Base-by-base conservation (phyloP, 1,140 invertebrate species). In the Euura lappo region DNA sequence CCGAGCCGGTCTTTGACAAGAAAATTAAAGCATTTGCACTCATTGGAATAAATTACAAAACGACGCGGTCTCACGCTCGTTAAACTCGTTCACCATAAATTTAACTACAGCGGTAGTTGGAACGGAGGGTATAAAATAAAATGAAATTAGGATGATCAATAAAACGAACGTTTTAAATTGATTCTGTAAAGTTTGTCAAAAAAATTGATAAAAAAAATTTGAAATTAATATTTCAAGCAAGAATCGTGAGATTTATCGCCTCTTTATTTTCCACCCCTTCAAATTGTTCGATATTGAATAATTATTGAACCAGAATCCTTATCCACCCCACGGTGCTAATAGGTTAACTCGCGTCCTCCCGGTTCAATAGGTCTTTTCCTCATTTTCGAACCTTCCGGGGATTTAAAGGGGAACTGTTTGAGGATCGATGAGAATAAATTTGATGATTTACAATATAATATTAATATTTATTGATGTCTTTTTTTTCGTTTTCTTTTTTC, bases 391-490 rank as follows among this genome's bases (percentile, higher is more conserved):
- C 51, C 51, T 6, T 6, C 10, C 51, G 51, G 13, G 51, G 51
- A 60, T 3, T 60, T n/a, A 60, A n/a, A 2, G 13, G 51, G 51
- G 51, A 6, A 5, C 28, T 28, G 28, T 28, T 28, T 28, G 28
- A 28, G 28, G 28, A 28, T 28, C 28, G 28, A 28, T 28, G 28
- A 28, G 28, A 28, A 28, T 28, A 28, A 28, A 28, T 28, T 60
- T n/a, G 51, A 3, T 6, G 51, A 6, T 60, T 11, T 60, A 60
- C 51, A 60, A 60, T 60, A 11, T 60, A 60, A 60, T 60, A 60
- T 60, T 60, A 60, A 60, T 60, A 60, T 60, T 60, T 60, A 60
- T 60, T 60, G 51, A 60, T 60, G 10, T 60, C 13, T 60, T n/a
- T 60, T 60, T 60, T 60, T 6, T 60, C 13, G 7, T 51, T 51